These are phyloP conservation scores for Grallaria varia DNA, from an alignment of 2,113 vertebrate genomes.

Conservation along the genomic window DNA sequence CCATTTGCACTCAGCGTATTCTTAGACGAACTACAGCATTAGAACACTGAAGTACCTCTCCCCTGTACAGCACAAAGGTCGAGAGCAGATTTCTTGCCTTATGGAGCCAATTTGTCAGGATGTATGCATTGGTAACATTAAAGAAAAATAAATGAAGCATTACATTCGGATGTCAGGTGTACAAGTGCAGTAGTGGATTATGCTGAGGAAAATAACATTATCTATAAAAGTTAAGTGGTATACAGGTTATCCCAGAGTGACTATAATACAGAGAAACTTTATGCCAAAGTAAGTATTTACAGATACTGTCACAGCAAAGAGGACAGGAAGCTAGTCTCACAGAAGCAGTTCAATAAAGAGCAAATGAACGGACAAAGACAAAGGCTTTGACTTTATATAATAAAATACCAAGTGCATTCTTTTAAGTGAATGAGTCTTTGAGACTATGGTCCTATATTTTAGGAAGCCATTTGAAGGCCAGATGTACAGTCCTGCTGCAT, in stretches of 20 bases:
- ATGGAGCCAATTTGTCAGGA: slow-evolving; percentile 10
- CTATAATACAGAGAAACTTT: slow-evolving; percentile 51
- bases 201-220: not conserved
- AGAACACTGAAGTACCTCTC: slow-evolving; percentile 35
- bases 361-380: slow-evolving; percentile 23
- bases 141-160: slow-evolving; percentile 27
- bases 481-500: not conserved
- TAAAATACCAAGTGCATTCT: slow-evolving; percentile 67
- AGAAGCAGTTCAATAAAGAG: slow-evolving; percentile 40
- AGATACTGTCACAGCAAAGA: slow-evolving; percentile 58
- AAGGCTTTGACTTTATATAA: slow-evolving; percentile 62
- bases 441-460: slow-evolving; percentile 40
- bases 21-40: slow-evolving; percentile 26
- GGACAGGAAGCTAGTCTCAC: slow-evolving; percentile 49
- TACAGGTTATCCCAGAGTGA: slow-evolving; percentile 34
- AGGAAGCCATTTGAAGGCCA: slow-evolving; percentile 53
- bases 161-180: slow-evolving; percentile 69
- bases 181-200: slow-evolving; percentile 58
- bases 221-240: slow-evolving; percentile 47
- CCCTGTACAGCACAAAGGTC: slow-evolving; percentile 10
- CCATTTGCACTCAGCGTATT: not conserved
- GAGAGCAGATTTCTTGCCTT: slow-evolving; percentile 14
- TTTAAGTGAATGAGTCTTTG: slow-evolving; percentile 61
- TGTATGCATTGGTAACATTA: not conserved
- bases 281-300: slow-evolving; percentile 58